These are phyloP conservation scores for Montifringilla adamsi DNA, from an alignment of 2,113 vertebrate genomes.

Conservation along the genomic window DNA sequence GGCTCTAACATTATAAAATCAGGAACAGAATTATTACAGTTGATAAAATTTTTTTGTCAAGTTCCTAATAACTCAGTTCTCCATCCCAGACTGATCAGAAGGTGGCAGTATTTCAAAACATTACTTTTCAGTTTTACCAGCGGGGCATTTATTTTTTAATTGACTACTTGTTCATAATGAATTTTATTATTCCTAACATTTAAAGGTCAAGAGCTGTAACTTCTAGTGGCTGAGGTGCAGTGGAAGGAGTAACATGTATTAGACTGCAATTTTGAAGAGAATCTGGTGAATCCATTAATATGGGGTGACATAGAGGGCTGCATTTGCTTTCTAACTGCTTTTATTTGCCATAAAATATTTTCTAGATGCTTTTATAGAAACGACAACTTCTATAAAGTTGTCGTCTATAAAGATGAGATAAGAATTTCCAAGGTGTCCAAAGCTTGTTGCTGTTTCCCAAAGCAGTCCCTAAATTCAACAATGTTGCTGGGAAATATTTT, in stretches of 20 bases:
- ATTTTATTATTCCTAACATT: constrained; percentile 19
- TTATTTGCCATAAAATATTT: not conserved
- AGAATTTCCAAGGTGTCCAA: not conserved
- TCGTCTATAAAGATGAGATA: not conserved
- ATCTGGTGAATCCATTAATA: not conserved
- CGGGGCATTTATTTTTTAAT: constrained; percentile 47
- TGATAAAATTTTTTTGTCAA: not conserved
- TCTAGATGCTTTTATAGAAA: not conserved
- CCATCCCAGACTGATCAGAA: not conserved
- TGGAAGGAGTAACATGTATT: not conserved
- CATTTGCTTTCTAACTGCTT: not conserved
- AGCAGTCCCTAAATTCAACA: not conserved
- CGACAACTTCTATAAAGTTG: rapidly evolving
- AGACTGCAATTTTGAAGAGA: not conserved
- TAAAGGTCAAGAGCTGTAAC: not conserved
- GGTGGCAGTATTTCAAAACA: constrained; percentile 56
- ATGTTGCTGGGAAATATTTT: not conserved
- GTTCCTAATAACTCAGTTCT: not conserved
- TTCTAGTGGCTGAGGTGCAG: not conserved
- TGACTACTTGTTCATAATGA: constrained; percentile 8
- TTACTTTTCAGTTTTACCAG: not conserved
- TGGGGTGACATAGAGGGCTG: not conserved
- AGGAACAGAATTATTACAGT: not conserved
- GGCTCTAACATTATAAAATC: not conserved
- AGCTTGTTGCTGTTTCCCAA: not conserved